phyloP scores from a whole-genome alignment of 2,113 vertebrate species.

The Ictalurus punctatus region DNA sequence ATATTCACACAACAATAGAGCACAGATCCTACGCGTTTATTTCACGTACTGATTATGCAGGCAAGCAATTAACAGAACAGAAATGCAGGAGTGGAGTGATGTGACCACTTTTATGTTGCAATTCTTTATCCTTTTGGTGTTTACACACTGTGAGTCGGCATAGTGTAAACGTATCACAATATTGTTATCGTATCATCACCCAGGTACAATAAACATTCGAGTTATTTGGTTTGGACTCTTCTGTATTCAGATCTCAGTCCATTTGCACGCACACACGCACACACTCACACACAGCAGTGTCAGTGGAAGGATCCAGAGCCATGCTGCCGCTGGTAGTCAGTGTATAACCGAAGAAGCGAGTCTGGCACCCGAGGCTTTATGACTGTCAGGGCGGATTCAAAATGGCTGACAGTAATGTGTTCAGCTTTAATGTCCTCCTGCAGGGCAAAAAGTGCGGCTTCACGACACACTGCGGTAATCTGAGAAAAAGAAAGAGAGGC shows the following conservation, averaged over 20 bases:
- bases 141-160: background rate
- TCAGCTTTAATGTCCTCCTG: conserved; percentile 87
- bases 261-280: background rate
- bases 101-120: background rate
- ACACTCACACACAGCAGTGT: conserved; percentile 4
- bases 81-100: background rate
- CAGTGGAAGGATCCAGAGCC: conserved; percentile 47
- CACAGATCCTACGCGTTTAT: background rate
- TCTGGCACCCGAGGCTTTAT: conserved; percentile 88
- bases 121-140: background rate
- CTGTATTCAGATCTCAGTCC: background rate
- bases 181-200: background rate
- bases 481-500: conserved; percentile 62
- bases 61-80: background rate
- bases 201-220: background rate
- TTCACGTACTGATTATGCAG: background rate
- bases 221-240: background rate
- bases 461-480: conserved; percentile 90
- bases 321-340: conserved; percentile 81
- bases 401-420: conserved; percentile 76
- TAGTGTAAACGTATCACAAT: background rate
- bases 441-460: conserved; percentile 90
- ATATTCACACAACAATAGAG: background rate
- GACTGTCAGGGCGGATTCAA: conserved; percentile 74
- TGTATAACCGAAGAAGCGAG: conserved; percentile 83